Evolutionary conservation across 1,140 invertebrate species (phyloP).

Genomic region (Drosophila ficusphila): DNA sequence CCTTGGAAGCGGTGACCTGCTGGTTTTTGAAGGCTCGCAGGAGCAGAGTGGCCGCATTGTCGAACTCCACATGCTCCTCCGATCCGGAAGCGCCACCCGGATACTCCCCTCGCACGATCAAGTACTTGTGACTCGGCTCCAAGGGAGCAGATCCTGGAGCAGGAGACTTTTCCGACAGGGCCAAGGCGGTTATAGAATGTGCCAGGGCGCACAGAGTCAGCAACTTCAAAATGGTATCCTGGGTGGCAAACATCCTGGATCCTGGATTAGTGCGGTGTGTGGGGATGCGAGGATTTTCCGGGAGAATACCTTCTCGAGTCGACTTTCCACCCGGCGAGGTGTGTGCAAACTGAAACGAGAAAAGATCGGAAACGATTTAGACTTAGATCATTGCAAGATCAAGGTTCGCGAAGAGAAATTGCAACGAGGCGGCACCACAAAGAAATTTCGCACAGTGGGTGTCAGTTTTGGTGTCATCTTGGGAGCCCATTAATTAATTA

Average conservation of each 20-base stretch:
- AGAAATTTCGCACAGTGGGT: conserved; percentile 24
- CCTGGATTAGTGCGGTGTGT: neutral
- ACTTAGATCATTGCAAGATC: conserved; percentile 62
- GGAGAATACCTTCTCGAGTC: conserved; percentile 1
- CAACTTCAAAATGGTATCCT: conserved; percentile 65
- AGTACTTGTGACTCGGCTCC: conserved; percentile 63
- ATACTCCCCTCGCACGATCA: conserved; percentile 67
- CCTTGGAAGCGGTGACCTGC: neutral
- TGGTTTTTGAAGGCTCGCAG: conserved; percentile 48
- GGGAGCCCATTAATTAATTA: conserved; percentile 74
- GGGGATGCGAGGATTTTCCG: neutral
- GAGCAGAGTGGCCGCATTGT: conserved; percentile 63
- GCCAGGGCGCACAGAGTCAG: conserved; percentile 75
- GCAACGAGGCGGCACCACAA: conserved; percentile 60
- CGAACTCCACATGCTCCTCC: conserved; percentile 62
- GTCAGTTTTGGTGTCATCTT: conserved; percentile 37
- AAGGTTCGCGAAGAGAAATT: conserved; percentile 60
- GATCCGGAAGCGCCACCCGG: conserved; percentile 27
- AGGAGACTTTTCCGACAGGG: conserved; percentile 28
- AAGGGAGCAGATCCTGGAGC: conserved; percentile 17
- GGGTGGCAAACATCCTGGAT: conserved; percentile 58
- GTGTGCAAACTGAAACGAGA: conserved; percentile 39
- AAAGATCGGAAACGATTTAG: conserved; percentile 20
- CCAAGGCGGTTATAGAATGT: conserved; percentile 64
- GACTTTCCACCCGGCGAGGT: conserved; percentile 53